Conservation (phyloP, 2,113 vertebrate species). For the Erythrocercus mccallii region DNA sequence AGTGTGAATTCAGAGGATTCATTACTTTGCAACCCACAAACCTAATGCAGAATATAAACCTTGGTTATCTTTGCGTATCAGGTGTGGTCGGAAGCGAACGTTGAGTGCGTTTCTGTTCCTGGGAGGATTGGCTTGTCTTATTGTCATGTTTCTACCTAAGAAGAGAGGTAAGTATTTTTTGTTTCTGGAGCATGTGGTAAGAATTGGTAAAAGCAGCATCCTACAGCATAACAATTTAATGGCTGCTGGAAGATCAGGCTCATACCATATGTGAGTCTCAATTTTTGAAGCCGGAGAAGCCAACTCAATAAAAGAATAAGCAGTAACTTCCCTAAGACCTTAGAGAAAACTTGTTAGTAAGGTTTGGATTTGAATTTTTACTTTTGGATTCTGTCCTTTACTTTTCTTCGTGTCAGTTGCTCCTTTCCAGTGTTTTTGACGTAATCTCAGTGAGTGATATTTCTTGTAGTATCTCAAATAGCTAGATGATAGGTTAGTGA, state of each 20-base stretch:
- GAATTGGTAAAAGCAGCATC: neutral
- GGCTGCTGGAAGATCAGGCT: neutral
- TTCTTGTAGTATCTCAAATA: neutral
- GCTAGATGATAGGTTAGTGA: neutral
- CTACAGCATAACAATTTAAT: neutral
- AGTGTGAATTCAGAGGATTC: neutral
- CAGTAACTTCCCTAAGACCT: neutral
- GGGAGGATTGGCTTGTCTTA: slow-evolving; percentile 77
- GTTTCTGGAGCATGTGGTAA: neutral
- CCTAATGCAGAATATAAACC: neutral
- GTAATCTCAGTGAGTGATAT: neutral
- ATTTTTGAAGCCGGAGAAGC: neutral
- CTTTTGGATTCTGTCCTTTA: neutral
- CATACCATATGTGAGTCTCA: fast-evolving
- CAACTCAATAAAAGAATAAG: neutral
- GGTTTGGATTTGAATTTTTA: neutral
- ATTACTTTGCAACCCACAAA: neutral
- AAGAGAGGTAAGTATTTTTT: slow-evolving; percentile 71
- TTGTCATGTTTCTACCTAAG: slow-evolving; percentile 78
- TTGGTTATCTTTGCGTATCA: slow-evolving; percentile 17
- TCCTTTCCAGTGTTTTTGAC: neutral
- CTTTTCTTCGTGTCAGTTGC: neutral
- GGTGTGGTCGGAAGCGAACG: slow-evolving; percentile 78
- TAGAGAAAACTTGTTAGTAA: neutral
- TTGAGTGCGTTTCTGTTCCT: slow-evolving; percentile 73